phyloP scores from a whole-genome alignment of 2,888 invertebrate species.

The Cataglyphis altisquamis region DNA sequence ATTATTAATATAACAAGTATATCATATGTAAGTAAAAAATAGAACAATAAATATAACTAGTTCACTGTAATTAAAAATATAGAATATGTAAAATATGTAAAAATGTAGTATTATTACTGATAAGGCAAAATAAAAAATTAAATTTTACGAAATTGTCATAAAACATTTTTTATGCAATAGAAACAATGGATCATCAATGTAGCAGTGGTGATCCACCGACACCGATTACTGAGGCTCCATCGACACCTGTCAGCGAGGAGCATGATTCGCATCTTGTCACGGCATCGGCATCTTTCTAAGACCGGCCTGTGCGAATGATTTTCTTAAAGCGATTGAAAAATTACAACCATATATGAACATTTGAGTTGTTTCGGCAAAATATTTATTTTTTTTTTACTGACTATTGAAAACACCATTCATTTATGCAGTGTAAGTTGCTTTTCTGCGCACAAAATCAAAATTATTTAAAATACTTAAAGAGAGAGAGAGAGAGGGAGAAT shows the following conservation, averaged over 20 bases:
- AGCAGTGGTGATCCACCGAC: conserved; percentile 84
- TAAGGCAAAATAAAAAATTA: neutral
- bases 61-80: neutral
- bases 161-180: conserved; percentile 65
- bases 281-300: conserved; percentile 78
- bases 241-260: conserved; percentile 83
- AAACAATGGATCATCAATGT: conserved; percentile 81
- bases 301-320: conserved; percentile 64
- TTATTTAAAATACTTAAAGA: neutral
- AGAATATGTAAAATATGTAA: neutral
- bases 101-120: neutral
- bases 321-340: conserved; percentile 60
- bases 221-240: conserved; percentile 84
- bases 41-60: neutral
- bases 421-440: conserved; percentile 70
- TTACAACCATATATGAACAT: conserved; percentile 30
- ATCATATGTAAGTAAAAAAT: neutral
- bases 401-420: conserved; percentile 66
- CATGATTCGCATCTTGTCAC: conserved; percentile 77
- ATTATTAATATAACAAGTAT: neutral
- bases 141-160: neutral
- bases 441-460: conserved; percentile 7
- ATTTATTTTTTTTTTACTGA: conserved; percentile 46
- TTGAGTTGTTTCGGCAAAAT: conserved; percentile 34
- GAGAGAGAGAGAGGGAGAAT: neutral